These are phyloP conservation scores for pig (Sus scrofa) DNA, from an alignment of 2,113 vertebrate genomes.

Conservation along the genomic window T2T-Sscrofa CM000822.6:31000501-31001000, in stretches of 20 bases:
- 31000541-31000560: not conserved
- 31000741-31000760: conserved; percentile 60
- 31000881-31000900: conserved; percentile 66
- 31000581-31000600: conserved; percentile 26
- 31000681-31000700: conserved; percentile 25
- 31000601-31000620: conserved; percentile 19
- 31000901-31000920: conserved; percentile 57
- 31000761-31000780: conserved; percentile 61
- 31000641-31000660: conserved; percentile 29
- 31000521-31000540: not conserved
- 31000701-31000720: conserved; percentile 55
- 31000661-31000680: conserved; percentile 44
- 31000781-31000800: conserved; percentile 65
- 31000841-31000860: conserved; percentile 68
- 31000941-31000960: conserved; percentile 46
- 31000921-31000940: conserved; percentile 59
- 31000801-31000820: conserved; percentile 65
- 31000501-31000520: conserved; percentile 37
- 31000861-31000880: conserved; percentile 33
- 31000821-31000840: conserved; percentile 62
- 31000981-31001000: conserved; percentile 52
- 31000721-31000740: conserved; percentile 32
- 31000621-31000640: conserved; percentile 59
- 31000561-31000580: not conserved
- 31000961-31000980: conserved; percentile 61